Evolutionary conservation across 1,140 invertebrate genomes (phyloP), one percentile per base, ranked within the genome.

Genomic region (Lucilia cuprina): DNA sequence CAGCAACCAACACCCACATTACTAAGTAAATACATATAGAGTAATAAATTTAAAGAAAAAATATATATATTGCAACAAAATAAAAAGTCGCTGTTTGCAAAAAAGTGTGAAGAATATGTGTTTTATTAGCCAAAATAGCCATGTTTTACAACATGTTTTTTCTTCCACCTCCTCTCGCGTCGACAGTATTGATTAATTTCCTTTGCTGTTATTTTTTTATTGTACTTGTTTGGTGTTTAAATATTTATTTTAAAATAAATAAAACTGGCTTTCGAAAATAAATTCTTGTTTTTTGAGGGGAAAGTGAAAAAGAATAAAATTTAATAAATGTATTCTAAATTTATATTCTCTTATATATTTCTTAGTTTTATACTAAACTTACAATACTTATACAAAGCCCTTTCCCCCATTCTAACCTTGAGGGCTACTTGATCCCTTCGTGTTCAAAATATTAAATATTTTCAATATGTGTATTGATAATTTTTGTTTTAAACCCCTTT

Each of bases 51-150:
- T n/a, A 7, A 60, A 60, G n/a, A 60, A 60, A n/a, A n/a, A n/a
- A n/a, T n/a, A n/a, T n/a, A 60, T 60, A n/a, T 60, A 1, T 60
- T 5, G 17, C 8, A 60, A 60, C 1, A 60, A 60, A 41, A 41
- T 41, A 41, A 41, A 41, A 60, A 60, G n/a, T 60, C 14, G n/a
- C 3, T 60, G 14, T 0, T 4, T 60, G 14, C 0, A n/a, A 60
- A 60, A n/a, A 60, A 60, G 14, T n/a, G 14, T n/a, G n/a, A 60
- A 13, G n/a, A n/a, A n/a, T 60, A n/a, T 60, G 13, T 70, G 65
- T 70, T 70, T 70, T 70, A 70, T 70, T 70, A 70, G 17, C 65
- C 65, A 21, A 70, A 70, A 70, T 70, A 70, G 10, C 65, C 19
- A 70, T 70, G 65, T 70, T 70, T 70, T 70, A 70, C 65, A 70